A percentile compares a stretch with the other conserved stretches of the same genome.
phyloP scores from a whole-genome alignment of 2,113 vertebrate species.

The Tricholaema leucomelas region DNA sequence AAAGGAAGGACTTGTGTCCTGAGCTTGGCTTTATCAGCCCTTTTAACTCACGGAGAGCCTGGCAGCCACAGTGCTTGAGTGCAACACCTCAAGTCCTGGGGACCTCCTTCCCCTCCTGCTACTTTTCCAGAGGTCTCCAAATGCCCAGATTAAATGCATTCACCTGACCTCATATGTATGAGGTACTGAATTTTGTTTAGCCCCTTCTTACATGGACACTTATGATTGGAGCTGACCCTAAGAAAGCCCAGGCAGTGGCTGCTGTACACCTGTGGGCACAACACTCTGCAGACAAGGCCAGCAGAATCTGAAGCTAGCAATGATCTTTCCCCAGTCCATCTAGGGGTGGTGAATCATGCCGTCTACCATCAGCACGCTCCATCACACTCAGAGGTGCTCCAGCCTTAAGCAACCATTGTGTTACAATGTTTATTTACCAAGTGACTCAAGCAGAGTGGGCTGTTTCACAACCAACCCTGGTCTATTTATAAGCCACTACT shows the following conservation, averaged over 20 bases:
- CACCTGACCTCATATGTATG: not conserved
- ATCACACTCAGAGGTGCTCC: not conserved
- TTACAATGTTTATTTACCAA: not conserved
- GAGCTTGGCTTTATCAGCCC: not conserved
- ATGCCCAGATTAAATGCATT: not conserved
- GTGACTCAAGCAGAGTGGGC: constrained; percentile 11
- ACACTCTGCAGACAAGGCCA: not conserved
- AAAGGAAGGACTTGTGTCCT: not conserved
- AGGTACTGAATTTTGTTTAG: not conserved
- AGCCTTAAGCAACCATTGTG: not conserved
- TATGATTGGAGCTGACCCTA: not conserved
- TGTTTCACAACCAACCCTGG: constrained; percentile 6
- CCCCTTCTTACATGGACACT: not conserved
- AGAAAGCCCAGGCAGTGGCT: not conserved
- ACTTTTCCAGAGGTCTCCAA: not conserved
- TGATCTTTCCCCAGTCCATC: not conserved
- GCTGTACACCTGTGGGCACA: not conserved
- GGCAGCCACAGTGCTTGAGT: not conserved
- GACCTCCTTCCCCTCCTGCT: not conserved
- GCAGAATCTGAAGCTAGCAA: not conserved
- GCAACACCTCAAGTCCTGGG: not conserved
- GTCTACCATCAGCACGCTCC: not conserved
- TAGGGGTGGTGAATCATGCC: not conserved
- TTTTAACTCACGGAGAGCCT: not conserved
- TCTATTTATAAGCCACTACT: constrained; percentile 33